Evolutionary conservation across 2,888 invertebrate genomes (phyloP), one percentile per base, ranked within the genome.

Genomic region (Apomyelois bistriatella): DNA sequence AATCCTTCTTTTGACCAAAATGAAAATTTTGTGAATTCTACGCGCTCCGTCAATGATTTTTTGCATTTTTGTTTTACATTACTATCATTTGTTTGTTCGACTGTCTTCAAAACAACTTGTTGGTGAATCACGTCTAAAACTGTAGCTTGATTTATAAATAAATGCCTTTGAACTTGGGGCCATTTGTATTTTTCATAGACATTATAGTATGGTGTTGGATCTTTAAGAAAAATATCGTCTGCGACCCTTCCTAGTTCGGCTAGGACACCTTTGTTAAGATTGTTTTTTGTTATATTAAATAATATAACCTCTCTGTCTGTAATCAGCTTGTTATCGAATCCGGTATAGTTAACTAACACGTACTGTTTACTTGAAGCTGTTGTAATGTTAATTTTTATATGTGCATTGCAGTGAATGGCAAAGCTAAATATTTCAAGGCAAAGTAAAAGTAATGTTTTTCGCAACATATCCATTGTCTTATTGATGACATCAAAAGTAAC

Each of bases 171-270:
- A 0, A 78, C 70, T 60, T 78, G 65, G 1, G 65, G 63, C 88
- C 88, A 88, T 49, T 83, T 57, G 54, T 60, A 83, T 37, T 72
- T 65, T 30, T 71, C 36, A 50, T 69, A 88, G 7, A 84, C 47
- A 52, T 84, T 58, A 0, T 74, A 72, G 36, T 82, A 80, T 0
- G 62, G 55, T 0, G 87, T 87, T 0, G 86, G 86, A 28, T 87
- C 81, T 48, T 65, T 79, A 1, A 85, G 40, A 52, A 74, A 87
- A 10, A 86, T 61, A 6, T 78, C 66, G 0, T 82, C 62, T 0
- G 88, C 84, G 3, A 43, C 59, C 58, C 61, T 79, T 0, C 84
- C 86, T 0, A 88, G 55, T 62, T 83, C 82, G 0, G 74, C 52
- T 49, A 56, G 58, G 1, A 82, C 58, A 0, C 83, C 86, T 57